These are phyloP conservation scores for Epinephelus coioides DNA, from an alignment of 2,797 vertebrate genomes.

Conservation along the genomic window DNA sequence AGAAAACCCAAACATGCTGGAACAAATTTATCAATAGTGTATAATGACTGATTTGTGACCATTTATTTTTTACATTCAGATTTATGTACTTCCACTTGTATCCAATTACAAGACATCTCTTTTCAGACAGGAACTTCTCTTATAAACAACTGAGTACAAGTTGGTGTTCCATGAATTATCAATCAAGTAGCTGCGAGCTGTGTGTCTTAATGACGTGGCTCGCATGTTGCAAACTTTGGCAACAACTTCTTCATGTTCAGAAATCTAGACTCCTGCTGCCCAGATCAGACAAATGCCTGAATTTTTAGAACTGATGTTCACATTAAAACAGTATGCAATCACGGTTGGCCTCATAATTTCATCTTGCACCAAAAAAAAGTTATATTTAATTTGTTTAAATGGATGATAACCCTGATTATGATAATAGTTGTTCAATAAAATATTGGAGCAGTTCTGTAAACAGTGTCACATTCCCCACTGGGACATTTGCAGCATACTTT, in stretches of 20 bases:
- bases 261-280: conserved; percentile 1
- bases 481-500: conserved; percentile 57
- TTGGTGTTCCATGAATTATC: conserved; percentile 33
- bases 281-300: neutral
- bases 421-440: conserved; percentile 61
- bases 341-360: neutral
- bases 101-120: conserved; percentile 10
- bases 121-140: neutral
- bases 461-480: conserved; percentile 65
- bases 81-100: neutral
- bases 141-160: conserved; percentile 1
- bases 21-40: neutral
- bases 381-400: conserved; percentile 31
- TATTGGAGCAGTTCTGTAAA: conserved; percentile 72
- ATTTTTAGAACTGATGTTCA: neutral
- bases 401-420: conserved; percentile 55
- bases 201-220: conserved; percentile 1
- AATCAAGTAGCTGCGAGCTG: neutral
- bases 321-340: conserved; percentile 2
- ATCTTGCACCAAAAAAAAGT: conserved; percentile 9
- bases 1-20: neutral
- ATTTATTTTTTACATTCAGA: conserved; percentile 1
- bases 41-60: neutral
- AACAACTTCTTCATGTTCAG: conserved; percentile 1
- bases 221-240: conserved; percentile 8